Evolutionary conservation across 2,888 invertebrate genomes (phyloP).

Genomic region (Andrena chrysosceles): DNA sequence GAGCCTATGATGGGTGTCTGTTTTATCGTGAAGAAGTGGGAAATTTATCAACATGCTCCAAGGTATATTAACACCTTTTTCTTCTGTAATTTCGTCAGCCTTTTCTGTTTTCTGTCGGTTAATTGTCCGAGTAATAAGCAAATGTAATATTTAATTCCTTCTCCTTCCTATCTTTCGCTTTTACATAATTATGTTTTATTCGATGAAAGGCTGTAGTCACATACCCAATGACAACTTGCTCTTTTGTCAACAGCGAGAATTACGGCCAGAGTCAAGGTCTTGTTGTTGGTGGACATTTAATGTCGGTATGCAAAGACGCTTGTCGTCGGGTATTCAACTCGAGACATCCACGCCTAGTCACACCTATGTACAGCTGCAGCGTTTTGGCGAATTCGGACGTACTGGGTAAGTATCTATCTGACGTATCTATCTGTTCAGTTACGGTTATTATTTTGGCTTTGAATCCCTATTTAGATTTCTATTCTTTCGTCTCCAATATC

Average conservation of each 20-base stretch:
- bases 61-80: conserved; percentile 64
- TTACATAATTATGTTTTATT: not conserved
- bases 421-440: not conserved
- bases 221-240: not conserved
- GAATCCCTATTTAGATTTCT: not conserved
- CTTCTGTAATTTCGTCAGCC: not conserved
- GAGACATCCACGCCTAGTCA: conserved; percentile 96
- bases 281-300: conserved; percentile 92
- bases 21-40: conserved; percentile 95
- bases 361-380: conserved; percentile 96
- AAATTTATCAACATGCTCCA: conserved; percentile 73
- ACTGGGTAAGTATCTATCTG: conserved; percentile 86
- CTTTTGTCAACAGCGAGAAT: conserved; percentile 75
- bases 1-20: conserved; percentile 98
- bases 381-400: conserved; percentile 95
- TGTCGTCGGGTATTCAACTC: conserved; percentile 95
- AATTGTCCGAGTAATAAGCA: not conserved
- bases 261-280: conserved; percentile 83
- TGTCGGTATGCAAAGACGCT: conserved; percentile 95
- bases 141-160: not conserved
- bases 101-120: not conserved
- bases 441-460: not conserved
- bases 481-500: not conserved
- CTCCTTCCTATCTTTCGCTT: too few species aligned
- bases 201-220: not conserved